A percentile compares a stretch with the other conserved stretches of the same genome.
phyloP scores from a whole-genome alignment of 2,113 vertebrate species.

The Columba livia region DNA sequence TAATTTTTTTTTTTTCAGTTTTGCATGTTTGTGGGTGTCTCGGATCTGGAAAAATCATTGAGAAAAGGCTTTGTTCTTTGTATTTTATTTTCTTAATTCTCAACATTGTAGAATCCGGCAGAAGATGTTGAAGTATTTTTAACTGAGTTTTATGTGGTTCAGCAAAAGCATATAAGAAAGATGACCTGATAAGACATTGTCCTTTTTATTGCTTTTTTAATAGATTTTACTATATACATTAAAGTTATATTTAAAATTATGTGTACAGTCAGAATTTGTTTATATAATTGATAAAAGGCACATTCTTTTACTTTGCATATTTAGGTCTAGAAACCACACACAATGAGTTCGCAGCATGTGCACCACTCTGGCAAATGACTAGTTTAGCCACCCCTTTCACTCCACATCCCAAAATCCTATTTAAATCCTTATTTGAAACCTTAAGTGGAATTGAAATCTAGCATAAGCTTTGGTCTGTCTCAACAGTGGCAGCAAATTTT shows the following conservation, averaged over 20 bases:
- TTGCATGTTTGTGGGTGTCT: slow-evolving; percentile 60
- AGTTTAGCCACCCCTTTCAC: background rate
- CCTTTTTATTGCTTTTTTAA: background rate
- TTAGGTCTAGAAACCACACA: background rate
- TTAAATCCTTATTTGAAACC: slow-evolving; percentile 11
- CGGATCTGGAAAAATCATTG: background rate
- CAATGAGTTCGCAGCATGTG: background rate
- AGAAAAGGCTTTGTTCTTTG: background rate
- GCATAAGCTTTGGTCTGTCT: background rate
- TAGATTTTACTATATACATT: background rate
- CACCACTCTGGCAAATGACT: background rate
- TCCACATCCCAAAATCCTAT: background rate
- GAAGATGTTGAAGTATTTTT: background rate
- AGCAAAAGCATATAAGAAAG: background rate
- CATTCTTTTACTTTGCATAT: background rate
- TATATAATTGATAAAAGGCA: background rate
- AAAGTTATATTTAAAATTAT: background rate
- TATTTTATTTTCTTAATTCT: background rate
- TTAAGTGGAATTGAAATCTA: slow-evolving; percentile 19
- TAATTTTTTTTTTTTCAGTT: slow-evolving; percentile 50
- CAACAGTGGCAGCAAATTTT: background rate
- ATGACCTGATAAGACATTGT: background rate
- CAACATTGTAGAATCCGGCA: background rate
- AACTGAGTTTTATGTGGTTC: background rate
- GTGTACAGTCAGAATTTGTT: background rate